A percentile compares a stretch with the other conserved stretches of the same genome.
These are phyloP conservation scores for Neoitamus cyanurus DNA, from an alignment of 2,888 invertebrate species.

Conservation along the genomic window DNA sequence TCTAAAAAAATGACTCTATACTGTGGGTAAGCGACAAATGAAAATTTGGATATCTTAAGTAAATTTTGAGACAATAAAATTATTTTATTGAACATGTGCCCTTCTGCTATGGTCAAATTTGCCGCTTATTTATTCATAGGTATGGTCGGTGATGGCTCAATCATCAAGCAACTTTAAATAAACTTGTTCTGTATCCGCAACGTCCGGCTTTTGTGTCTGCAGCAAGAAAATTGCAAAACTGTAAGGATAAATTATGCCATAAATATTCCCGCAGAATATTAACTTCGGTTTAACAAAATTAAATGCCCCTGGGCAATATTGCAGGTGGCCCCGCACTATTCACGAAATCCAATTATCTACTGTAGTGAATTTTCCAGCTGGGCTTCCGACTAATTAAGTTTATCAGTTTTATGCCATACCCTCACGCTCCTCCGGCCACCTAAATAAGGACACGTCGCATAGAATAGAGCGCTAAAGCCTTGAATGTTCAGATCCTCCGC, in stretches of 20 bases:
- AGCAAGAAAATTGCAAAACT: neutral
- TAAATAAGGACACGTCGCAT: neutral
- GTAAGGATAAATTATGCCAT: neutral
- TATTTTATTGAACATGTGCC: no score
- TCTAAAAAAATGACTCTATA: no score
- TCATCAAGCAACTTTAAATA: no score
- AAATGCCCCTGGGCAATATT: neutral
- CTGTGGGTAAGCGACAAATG: no score
- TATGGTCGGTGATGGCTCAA: no score
- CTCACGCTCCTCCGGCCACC: neutral
- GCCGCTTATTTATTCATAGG: no score
- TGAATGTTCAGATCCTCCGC: neutral
- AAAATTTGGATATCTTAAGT: no score
- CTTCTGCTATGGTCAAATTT: no score
- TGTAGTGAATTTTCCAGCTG: neutral
- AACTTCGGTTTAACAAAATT: constrained; percentile 1
- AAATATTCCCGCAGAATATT: neutral
- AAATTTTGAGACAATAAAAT: no score
- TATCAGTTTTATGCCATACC: neutral
- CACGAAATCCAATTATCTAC: neutral
- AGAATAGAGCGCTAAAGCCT: neutral
- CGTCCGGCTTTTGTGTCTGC: neutral
- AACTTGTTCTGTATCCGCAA: neutral
- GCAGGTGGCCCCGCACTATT: neutral
- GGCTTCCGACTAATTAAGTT: neutral